Base-by-base conservation (phyloP, 2,797 vertebrate species). In the Neomorphus geoffroyi region DNA sequence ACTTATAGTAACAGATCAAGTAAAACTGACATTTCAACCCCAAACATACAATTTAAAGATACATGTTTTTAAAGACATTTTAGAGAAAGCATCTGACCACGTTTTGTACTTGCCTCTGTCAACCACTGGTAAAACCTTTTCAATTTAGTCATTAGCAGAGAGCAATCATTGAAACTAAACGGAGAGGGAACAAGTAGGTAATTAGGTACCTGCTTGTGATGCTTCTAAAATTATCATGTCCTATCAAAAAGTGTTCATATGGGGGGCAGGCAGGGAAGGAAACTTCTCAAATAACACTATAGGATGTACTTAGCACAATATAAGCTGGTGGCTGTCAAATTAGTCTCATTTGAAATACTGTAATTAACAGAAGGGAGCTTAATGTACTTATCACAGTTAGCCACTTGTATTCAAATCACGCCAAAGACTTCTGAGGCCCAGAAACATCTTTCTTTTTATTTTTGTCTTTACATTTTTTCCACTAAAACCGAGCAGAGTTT, bases 341-440 rank as follows among this genome's bases (percentile, higher is more conserved):
- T 96, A 98, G 96, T 97, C 98, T 98, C 88, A 86, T 98, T 95
- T 97, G 94, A 98, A 98, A 98, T 97, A 97, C 96, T 96, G 81
- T 98, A 98, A 98, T 98, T 98, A 98, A 98, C 97, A 98, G 97
- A 98, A 97, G 96, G 96, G 96, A 98, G 95, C 96, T 98, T 97
- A 98, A 97, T 51, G 69, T 91, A 98, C 97, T 98, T 98, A 98
- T 97, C 97, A 96, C 91, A 96, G 95, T 91, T 95, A 97, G 90
- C 90, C 96, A 96, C 96, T 98, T 96, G 80, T 77, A 95, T 96
- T 95, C 95, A 96, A 96, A 98, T 92, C 66, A 82, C 46, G 54
- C 78, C 86, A 71, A 93, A 95, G 75, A 94, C 73, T 92, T 93
- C 70, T 56, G 88, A 96, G 94, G 69, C 24, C 67, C 57, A 90